These are phyloP conservation scores for Aquatica leii DNA, from an alignment of 2,888 invertebrate species.

Conservation along the genomic window DNA sequence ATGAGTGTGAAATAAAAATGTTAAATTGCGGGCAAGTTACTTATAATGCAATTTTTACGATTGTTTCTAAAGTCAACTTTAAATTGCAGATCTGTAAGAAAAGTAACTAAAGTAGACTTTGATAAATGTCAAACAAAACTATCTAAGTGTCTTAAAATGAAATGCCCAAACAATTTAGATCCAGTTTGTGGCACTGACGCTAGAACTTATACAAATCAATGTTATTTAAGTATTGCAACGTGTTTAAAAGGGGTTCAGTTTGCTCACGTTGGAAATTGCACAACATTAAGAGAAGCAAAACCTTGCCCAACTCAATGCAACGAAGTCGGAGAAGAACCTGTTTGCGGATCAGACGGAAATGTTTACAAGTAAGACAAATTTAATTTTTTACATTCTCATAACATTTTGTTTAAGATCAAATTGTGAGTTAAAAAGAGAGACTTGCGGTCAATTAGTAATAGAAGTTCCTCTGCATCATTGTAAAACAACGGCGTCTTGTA, in stretches of 20 bases:
- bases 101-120: constrained; percentile 76
- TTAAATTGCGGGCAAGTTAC: constrained; percentile 81
- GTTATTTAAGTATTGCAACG: constrained; percentile 82
- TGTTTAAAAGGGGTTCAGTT: constrained; percentile 88
- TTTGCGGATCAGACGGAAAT: constrained; percentile 90
- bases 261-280: constrained; percentile 89
- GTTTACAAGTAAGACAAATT: constrained; percentile 81
- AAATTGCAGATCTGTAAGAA: constrained; percentile 57
- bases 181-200: constrained; percentile 93
- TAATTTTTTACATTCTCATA: neutral
- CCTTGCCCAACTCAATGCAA: constrained; percentile 71
- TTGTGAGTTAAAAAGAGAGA: constrained; percentile 83
- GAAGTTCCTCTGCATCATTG: constrained; percentile 84
- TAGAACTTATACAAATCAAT: constrained; percentile 83
- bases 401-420: constrained; percentile 68
- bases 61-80: constrained; percentile 12
- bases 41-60: neutral
- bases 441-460: constrained; percentile 88
- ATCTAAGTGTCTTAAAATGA: constrained; percentile 78
- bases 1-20: constrained; percentile 88
- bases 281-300: constrained; percentile 71
- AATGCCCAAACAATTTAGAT: constrained; percentile 74
- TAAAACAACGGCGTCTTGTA: constrained; percentile 84
- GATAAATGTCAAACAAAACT: constrained; percentile 81
- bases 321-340: constrained; percentile 71